Evolutionary conservation across 2,888 invertebrate species (phyloP), one percentile per base, ranked within the genome.

Genomic region (Xanthia togata): DNA sequence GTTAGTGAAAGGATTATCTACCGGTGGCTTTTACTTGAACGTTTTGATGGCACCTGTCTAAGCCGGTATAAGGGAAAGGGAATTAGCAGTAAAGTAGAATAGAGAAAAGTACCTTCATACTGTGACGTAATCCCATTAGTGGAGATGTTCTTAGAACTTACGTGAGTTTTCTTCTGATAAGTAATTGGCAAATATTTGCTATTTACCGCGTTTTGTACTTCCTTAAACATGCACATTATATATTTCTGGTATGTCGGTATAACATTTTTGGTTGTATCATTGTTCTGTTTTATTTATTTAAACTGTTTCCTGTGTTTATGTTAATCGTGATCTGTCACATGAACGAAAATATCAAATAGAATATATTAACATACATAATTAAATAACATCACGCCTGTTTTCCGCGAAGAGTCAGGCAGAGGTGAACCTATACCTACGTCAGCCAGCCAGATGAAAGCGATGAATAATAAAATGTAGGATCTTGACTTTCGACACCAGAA

Each of bases 1-100:
- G 38, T 65, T 53, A 50, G 86, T 85, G 86, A 88, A 84, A 88
- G 89, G 87, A 85, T 82, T 76, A 75, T 73, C 70, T 80, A 59
- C 76, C 60, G 14, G 44, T 63, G 31, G 59, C 78, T 73, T 85
- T 80, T 84, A 83, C 83, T 69, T 79, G 59, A 60, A 70, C 62
- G 70, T 55, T 75, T 76, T 75, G 74, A 79, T 77, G 70, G 55
- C 73, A 76, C 78, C 75, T 84, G 78, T 78, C 82, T 74, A 85
- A 90, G 88, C 69, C 73, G 73, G 71, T 75, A 71, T 83, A 89
- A 91, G 88, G 91, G 90, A 91, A 92, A 92, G 89, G 88, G 89
- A 87, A 88, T 90, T 87, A 87, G 79, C 88, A 82, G 76, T 80
- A 68, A 81, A 78, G 79, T 71, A 76, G 59, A 80, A 87, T 83